phyloP scores from a whole-genome alignment of 2,113 vertebrate genomes.

The Indicator indicator region DNA sequence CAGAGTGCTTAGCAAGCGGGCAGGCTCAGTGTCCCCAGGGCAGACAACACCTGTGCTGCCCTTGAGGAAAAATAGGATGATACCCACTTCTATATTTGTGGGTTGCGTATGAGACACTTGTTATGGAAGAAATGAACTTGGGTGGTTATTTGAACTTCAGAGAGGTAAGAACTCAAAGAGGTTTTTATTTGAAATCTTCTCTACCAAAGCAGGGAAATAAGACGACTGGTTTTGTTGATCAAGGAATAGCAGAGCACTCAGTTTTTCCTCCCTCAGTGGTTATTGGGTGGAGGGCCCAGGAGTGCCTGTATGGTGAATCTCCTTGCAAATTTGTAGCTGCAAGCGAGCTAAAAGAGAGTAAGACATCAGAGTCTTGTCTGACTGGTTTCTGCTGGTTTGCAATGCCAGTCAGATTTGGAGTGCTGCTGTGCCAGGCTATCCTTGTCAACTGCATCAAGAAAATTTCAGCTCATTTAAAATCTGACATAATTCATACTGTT shows the following conservation, averaged over 20 bases:
- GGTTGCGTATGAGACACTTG: background rate
- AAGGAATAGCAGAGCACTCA: background rate
- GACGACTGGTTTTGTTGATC: background rate
- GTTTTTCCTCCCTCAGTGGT: background rate
- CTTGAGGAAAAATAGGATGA: background rate
- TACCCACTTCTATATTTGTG: background rate
- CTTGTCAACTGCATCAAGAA: background rate
- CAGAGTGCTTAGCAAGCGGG: background rate
- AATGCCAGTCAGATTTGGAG: background rate
- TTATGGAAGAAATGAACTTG: slow-evolving; percentile 17
- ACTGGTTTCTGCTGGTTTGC: background rate
- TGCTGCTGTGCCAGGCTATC: background rate
- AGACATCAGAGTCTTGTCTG: background rate
- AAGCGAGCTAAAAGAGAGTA: background rate
- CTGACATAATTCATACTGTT: slow-evolving; percentile 10
- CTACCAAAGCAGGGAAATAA: background rate
- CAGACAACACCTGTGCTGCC: background rate
- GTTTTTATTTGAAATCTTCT: background rate
- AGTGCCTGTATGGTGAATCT: background rate
- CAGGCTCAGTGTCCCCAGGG: background rate
- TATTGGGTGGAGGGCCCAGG: background rate
- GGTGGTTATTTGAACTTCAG: background rate
- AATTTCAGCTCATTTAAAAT: slow-evolving; percentile 32
- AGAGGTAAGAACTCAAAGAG: background rate
- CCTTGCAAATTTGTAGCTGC: background rate